phyloP scores from a whole-genome alignment of 2,797 vertebrate genomes.

The Gymnocypris eckloni region DNA sequence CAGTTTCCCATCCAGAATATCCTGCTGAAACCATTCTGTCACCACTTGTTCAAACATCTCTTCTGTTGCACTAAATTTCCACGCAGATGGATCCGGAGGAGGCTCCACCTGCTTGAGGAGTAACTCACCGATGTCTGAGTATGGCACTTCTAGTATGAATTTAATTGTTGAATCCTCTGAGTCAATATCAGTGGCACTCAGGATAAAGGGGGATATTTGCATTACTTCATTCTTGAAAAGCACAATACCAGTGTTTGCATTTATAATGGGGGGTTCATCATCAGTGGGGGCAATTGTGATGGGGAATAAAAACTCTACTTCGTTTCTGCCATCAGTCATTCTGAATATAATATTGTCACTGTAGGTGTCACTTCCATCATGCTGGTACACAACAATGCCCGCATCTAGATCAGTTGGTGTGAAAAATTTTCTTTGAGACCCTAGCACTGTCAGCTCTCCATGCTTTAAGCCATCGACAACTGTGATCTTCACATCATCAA shows the following conservation, averaged over 20 bases:
- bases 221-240: constrained; percentile 84
- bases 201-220: constrained; percentile 86
- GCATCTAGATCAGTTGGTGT: constrained; percentile 81
- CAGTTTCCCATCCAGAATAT: constrained; percentile 87
- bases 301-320: constrained; percentile 88
- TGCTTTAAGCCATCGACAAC: constrained; percentile 82
- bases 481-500: constrained; percentile 82
- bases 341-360: constrained; percentile 88
- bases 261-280: constrained; percentile 85
- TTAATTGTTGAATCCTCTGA: constrained; percentile 86
- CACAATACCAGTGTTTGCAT: constrained; percentile 82
- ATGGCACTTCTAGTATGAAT: constrained; percentile 80
- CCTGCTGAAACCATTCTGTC: constrained; percentile 87
- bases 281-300: constrained; percentile 86
- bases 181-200: constrained; percentile 88
- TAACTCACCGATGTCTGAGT: constrained; percentile 78
- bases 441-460: constrained; percentile 77
- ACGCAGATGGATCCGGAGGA: constrained; percentile 77
- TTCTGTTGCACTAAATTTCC: constrained; percentile 82
- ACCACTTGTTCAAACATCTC: constrained; percentile 88
- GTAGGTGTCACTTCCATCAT: constrained; percentile 87
- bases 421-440: constrained; percentile 77
- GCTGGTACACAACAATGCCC: constrained; percentile 84
- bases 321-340: constrained; percentile 83
- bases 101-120: constrained; percentile 83